phyloP scores from a whole-genome alignment of 2,888 invertebrate species.

The Latheticus oryzae region DNA sequence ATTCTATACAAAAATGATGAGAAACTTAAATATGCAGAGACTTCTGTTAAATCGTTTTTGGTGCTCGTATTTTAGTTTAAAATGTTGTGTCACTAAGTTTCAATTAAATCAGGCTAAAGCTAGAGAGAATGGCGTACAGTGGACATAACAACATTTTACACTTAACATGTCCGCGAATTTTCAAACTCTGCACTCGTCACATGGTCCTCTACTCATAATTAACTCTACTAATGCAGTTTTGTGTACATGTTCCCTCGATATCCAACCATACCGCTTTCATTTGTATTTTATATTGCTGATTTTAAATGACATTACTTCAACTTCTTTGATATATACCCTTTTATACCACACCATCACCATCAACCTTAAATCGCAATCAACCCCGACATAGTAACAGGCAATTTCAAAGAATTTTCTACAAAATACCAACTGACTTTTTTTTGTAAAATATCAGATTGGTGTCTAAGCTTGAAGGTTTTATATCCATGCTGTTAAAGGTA shows the following conservation, averaged over 20 bases:
- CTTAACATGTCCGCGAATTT: conserved; percentile 60
- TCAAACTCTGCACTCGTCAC: conserved; percentile 51
- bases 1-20: too few species aligned
- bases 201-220: conserved; percentile 42
- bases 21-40: conserved; percentile 29
- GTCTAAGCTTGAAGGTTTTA: conserved; percentile 44
- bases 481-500: conserved; percentile 40
- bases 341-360: conserved; percentile 15
- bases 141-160: conserved; percentile 62
- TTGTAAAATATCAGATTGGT: conserved; percentile 15
- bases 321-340: conserved; percentile 36
- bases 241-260: conserved; percentile 39
- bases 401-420: conserved; percentile 1
- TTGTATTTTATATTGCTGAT: conserved; percentile 42
- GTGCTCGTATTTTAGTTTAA: conserved; percentile 55
- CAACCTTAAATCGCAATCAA: conserved; percentile 11
- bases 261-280: conserved; percentile 39
- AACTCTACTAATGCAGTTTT: conserved; percentile 45
- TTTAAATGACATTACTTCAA: conserved; percentile 40
- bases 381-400: conserved; percentile 20
- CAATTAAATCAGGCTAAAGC: conserved; percentile 59
- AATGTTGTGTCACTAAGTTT: conserved; percentile 60
- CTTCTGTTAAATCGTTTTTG: conserved; percentile 51
- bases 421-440: conserved; percentile 1
- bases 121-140: conserved; percentile 55